phyloP scores from a whole-genome alignment of 2,888 invertebrate genomes.

The Pristionchus mayeri region DNA sequence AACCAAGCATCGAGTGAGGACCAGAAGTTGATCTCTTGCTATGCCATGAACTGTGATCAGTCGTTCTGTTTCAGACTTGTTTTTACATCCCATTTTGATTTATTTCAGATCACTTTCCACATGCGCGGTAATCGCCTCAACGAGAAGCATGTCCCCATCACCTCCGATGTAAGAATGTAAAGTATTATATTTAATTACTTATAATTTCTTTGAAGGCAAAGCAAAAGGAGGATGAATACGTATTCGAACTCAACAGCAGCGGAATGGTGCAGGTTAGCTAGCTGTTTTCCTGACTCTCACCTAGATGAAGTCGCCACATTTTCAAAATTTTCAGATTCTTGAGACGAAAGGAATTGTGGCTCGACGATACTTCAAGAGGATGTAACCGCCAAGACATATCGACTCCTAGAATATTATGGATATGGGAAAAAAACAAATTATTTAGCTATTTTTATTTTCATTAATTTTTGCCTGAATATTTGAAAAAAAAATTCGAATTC shows the following conservation, averaged over 20 bases:
- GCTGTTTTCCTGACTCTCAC: background rate
- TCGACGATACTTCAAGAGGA: background rate
- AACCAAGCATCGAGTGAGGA: conserved; percentile 70
- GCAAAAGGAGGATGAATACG: conserved; percentile 72
- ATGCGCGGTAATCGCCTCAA: conserved; percentile 59
- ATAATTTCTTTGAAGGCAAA: conserved; percentile 56
- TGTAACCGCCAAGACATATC: too few species aligned
- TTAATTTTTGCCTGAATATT: too few species aligned
- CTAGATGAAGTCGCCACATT: background rate
- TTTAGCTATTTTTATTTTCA: too few species aligned
- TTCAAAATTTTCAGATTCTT: background rate
- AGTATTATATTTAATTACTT: background rate
- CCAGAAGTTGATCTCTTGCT: background rate
- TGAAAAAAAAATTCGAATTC: too few species aligned
- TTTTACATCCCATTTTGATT: background rate
- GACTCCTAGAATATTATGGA: too few species aligned
- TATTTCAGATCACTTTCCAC: conserved; percentile 60
- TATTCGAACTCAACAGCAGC: conserved; percentile 54
- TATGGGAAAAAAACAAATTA: too few species aligned
- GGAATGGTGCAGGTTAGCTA: background rate
- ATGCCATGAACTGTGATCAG: too few species aligned
- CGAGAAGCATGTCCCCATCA: conserved; percentile 64
- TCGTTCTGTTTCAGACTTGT: too few species aligned
- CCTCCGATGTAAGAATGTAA: background rate
- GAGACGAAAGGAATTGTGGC: background rate